A percentile compares a stretch with the other conserved stretches of the same genome.
These are phyloP conservation scores for Vannuccia rotundouncinata DNA, from an alignment of 2,888 invertebrate genomes.

Conservation along the genomic window DNA sequence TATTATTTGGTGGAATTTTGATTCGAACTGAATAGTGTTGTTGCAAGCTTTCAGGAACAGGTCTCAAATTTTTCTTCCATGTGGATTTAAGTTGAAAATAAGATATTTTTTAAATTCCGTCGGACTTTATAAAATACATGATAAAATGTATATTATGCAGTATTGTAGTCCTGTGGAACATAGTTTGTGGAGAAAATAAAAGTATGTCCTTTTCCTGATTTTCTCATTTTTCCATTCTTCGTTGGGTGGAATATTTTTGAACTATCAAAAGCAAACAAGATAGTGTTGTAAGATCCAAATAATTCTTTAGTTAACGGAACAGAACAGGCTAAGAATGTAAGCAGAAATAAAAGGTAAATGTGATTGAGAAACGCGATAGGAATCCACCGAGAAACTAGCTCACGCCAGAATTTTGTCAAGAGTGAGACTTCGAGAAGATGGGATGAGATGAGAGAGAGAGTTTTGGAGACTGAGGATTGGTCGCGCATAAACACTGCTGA, in stretches of 20 bases:
- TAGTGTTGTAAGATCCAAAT: not conserved
- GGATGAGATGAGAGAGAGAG: not conserved
- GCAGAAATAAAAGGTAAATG: not conserved
- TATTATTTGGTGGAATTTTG: too few species aligned
- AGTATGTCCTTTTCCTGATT: too few species aligned
- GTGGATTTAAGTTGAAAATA: too few species aligned
- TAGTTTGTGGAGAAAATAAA: too few species aligned
- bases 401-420: not conserved
- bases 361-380: not conserved
- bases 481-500: not conserved
- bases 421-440: not conserved
- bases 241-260: not conserved
- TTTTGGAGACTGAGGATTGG: not conserved
- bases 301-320: not conserved
- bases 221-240: not conserved
- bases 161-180: too few species aligned
- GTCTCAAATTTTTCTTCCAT: too few species aligned
- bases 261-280: too few species aligned
- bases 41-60: too few species aligned
- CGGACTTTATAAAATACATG: too few species aligned
- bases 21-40: too few species aligned
- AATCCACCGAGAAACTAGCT: constrained; percentile 12
- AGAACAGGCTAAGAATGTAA: not conserved
- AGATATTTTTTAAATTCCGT: too few species aligned
- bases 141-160: too few species aligned